Evolutionary conservation across 2,797 vertebrate species (phyloP).

Genomic region (Delichon dasypus): DNA sequence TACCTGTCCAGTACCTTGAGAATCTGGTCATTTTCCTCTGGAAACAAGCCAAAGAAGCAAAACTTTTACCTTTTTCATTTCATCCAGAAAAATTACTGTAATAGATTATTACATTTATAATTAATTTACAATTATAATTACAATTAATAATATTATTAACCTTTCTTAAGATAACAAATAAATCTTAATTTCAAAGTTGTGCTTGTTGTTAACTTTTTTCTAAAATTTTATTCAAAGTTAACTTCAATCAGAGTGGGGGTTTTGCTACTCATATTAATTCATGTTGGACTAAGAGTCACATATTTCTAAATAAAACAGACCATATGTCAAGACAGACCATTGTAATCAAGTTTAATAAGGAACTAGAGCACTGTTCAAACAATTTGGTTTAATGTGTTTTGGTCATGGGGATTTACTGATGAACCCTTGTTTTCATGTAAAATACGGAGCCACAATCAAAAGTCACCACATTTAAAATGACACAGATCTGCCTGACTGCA

Average conservation of each 20-base stretch:
- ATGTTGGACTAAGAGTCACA: neutral
- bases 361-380: neutral
- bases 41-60: neutral
- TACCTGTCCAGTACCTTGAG: neutral
- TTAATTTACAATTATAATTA: no score
- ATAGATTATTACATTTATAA: no score
- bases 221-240: neutral
- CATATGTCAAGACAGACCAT: neutral
- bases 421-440: neutral
- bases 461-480: neutral
- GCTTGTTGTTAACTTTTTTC: neutral
- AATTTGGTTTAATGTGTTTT: neutral
- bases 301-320: neutral
- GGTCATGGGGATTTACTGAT: neutral
- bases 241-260: neutral
- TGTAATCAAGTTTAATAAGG: neutral
- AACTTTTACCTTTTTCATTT: neutral
- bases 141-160: neutral
- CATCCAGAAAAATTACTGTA: neutral
- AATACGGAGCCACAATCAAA: neutral
- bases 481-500: neutral
- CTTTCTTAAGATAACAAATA: neutral
- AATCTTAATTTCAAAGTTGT: neutral
- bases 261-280: neutral
- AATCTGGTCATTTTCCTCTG: neutral